A percentile compares a stretch with the other conserved stretches of the same genome.
Conservation (phyloP, 92 coral and sea anemone species). For the Plumapathes pennacea region DNA sequence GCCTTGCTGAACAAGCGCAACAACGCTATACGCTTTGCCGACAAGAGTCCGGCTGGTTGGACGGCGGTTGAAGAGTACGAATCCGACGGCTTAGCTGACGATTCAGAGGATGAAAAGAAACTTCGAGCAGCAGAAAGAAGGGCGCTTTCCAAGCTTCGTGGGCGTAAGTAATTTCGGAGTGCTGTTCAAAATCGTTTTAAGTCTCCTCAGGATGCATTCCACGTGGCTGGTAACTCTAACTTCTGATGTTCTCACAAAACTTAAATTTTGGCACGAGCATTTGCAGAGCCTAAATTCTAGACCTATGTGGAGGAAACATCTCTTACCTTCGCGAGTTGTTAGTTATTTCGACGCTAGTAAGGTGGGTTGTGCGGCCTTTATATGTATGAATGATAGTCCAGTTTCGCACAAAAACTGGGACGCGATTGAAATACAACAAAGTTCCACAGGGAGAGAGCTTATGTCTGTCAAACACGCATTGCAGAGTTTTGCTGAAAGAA, state of each 20-base stretch:
- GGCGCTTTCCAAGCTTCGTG: slow-evolving; percentile 22
- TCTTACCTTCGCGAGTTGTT: slow-evolving; percentile 27
- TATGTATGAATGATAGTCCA: slow-evolving; percentile 14
- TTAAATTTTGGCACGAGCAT: slow-evolving; percentile 44
- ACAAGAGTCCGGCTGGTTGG: slow-evolving; percentile 50
- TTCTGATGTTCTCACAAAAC: not conserved
- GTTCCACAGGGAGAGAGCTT: slow-evolving; percentile 53
- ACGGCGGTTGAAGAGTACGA: slow-evolving; percentile 37
- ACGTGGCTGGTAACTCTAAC: not conserved
- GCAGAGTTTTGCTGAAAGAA: slow-evolving; percentile 25
- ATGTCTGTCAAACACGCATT: slow-evolving; percentile 13
- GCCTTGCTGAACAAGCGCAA: slow-evolving; percentile 9
- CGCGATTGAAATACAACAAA: slow-evolving; percentile 37
- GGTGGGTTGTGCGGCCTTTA: slow-evolving; percentile 53
- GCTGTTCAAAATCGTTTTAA: slow-evolving; percentile 8
- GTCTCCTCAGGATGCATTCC: not conserved
- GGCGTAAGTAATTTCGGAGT: slow-evolving; percentile 2
- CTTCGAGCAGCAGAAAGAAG: slow-evolving; percentile 45
- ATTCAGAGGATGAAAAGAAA: slow-evolving; percentile 44
- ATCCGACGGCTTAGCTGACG: slow-evolving; percentile 41
- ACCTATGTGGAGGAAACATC: slow-evolving; percentile 1
- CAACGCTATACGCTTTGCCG: slow-evolving; percentile 29
- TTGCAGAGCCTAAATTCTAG: slow-evolving; percentile 16
- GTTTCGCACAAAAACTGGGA: slow-evolving; percentile 37
- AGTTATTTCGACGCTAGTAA: slow-evolving; percentile 59